Percentiles rank a stretch among this genome's conserved stretches.
Conservation (phyloP, 2,888 invertebrate species). For the Eulithis testata region DNA sequence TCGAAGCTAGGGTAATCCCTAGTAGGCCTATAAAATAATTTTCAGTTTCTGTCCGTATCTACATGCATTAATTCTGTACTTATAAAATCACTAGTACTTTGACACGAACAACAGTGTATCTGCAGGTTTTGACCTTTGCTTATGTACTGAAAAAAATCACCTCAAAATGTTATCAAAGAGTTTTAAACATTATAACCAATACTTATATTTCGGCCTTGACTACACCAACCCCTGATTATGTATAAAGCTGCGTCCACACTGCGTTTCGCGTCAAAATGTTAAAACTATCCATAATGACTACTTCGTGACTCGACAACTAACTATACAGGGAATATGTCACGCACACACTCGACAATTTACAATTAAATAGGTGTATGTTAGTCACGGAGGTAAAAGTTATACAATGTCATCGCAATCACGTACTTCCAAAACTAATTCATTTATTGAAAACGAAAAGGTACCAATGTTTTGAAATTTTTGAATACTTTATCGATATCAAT, state of each 20-base stretch:
- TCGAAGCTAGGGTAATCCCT: too few species aligned
- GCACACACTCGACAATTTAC: conserved; percentile 30
- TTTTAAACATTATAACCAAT: too few species aligned
- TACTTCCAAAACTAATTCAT: background rate
- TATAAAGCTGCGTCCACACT: background rate
- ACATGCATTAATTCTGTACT: conserved; percentile 32
- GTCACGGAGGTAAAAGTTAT: conserved; percentile 23
- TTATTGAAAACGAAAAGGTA: too few species aligned
- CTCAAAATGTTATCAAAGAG: too few species aligned
- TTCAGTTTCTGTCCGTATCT: conserved; percentile 18
- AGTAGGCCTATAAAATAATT: background rate
- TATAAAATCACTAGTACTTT: conserved; percentile 28
- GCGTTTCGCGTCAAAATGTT: conserved; percentile 25
- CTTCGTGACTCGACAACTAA: conserved; percentile 53
- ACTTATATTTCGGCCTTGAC: too few species aligned
- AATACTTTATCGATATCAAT: too few species aligned
- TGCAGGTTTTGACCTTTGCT: background rate
- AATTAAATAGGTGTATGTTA: conserved; percentile 26
- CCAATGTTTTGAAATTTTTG: too few species aligned
- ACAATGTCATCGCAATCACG: background rate
- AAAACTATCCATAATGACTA: conserved; percentile 58
- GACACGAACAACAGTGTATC: conserved; percentile 17
- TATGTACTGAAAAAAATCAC: too few species aligned
- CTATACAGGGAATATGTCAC: conserved; percentile 40
- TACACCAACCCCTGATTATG: too few species aligned